Base-by-base conservation (phyloP, 2,113 vertebrate genomes). In the Muntiacus muntjak region DNA sequence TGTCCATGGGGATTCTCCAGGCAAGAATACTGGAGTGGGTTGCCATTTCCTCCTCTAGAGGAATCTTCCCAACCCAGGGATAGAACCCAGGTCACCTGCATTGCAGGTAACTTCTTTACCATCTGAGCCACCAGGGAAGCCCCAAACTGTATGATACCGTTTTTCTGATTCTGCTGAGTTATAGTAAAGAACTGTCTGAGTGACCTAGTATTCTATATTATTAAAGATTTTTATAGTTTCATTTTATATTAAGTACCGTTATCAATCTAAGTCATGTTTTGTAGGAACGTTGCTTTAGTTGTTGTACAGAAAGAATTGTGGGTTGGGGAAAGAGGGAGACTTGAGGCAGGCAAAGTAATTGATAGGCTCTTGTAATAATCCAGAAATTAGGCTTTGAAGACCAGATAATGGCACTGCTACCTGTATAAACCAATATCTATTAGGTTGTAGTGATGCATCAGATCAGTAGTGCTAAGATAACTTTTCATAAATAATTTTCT, bases 381-480 rank as follows among this genome's bases (percentile, higher is more conserved):
- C 30, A 47, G 45, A n/a, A 76, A 71, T 74, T 45, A 89, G 89
- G 25, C 62, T 19, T 19, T 79, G 87, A 54, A 90, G 79, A 54
- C 33, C 50, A 23, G 36, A 55, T 58, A 71, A 87, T 50, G n/a
- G n/a, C 28, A 92, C 7, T 55, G 50, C 28, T 94, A 19, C n/a
- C 8, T 52, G 6, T 82, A 55, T 81, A 92, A 60, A 55, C 82
- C 30, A 88, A 0, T 91, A 89, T 83, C n/a, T 78, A 5, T 89
- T 96, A 76, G 54, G n/a, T 67, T 95, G 14, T 82, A 64, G 21
- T 95, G 62, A 76, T 97, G 28, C 52, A 4, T 87, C 47, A 76
- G 43, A 83, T 87, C 91, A 97, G 4, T 97, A 57, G 54, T 60
- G 21, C 30, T 89, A 47, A 91, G 85, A 67, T 96, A 92, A 81